Evolutionary conservation across 2,888 invertebrate species (phyloP).

Genomic region (Steromphala cineraria): DNA sequence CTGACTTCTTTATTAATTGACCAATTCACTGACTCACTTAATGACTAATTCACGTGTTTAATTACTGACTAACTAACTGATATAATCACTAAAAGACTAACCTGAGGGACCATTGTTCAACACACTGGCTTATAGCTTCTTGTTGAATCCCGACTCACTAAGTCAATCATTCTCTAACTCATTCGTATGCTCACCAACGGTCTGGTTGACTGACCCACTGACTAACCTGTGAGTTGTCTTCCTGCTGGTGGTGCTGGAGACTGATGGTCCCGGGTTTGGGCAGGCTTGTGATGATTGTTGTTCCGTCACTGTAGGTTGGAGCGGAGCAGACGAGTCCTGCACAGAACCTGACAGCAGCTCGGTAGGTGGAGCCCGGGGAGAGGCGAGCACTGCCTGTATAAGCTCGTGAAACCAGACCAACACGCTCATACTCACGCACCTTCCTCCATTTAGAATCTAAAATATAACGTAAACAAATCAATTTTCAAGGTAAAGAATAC

Average conservation of each 20-base stretch:
- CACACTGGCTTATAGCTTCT: too few relatives aligned
- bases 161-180: not conserved
- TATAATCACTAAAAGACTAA: too few relatives aligned
- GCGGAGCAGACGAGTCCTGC: constrained; percentile 36
- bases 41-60: too few relatives aligned
- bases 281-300: constrained; percentile 32
- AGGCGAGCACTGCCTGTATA: constrained; percentile 27
- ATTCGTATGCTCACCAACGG: too few relatives aligned
- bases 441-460: not conserved
- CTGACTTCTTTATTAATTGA: too few relatives aligned
- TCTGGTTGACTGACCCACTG: too few relatives aligned
- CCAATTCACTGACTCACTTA: too few relatives aligned
- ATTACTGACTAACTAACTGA: too few relatives aligned
- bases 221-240: not conserved
- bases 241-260: not conserved
- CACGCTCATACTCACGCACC: constrained; percentile 28
- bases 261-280: constrained; percentile 31
- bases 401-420: constrained; percentile 18
- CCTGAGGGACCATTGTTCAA: too few relatives aligned
- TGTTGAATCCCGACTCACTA: too few relatives aligned
- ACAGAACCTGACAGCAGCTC: constrained; percentile 42
- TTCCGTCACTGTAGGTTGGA: constrained; percentile 39
- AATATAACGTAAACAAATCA: not conserved
- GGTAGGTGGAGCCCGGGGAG: constrained; percentile 37
- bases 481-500: too few relatives aligned